A percentile compares a stretch with the other conserved stretches of the same genome.
phyloP scores from a whole-genome alignment of 2,888 invertebrate genomes.

The Pristionchus japonicus region DNA sequence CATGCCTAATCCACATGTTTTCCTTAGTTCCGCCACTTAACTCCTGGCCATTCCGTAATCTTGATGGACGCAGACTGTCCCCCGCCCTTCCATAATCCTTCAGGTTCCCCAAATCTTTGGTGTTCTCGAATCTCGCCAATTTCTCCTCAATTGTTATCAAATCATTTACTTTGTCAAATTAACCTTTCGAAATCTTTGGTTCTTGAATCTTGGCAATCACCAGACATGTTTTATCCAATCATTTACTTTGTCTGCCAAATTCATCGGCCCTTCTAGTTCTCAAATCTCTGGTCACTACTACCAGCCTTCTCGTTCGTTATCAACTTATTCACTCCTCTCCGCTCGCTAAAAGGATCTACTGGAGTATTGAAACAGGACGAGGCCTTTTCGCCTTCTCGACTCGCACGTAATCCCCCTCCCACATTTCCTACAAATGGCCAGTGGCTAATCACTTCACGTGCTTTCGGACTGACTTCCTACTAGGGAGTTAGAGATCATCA shows the following conservation, averaged over 20 bases:
- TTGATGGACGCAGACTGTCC: background rate
- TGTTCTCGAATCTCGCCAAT: background rate
- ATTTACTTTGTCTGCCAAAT: background rate
- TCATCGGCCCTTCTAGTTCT: background rate
- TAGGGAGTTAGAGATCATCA: background rate
- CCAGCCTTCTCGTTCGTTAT: background rate
- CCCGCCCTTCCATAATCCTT: background rate
- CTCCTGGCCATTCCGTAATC: background rate
- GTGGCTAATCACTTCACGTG: slow-evolving; percentile 17
- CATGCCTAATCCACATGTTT: slow-evolving; percentile 10
- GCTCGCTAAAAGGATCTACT: background rate
- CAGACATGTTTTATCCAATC: background rate
- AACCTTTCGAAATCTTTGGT: background rate
- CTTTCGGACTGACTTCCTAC: background rate
- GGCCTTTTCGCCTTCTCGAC: background rate
- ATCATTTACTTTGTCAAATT: background rate
- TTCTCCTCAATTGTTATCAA: background rate
- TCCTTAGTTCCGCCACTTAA: background rate
- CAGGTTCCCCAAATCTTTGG: background rate
- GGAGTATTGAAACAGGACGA: background rate
- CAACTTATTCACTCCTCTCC: background rate
- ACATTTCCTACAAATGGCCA: background rate
- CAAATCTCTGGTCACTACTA: background rate
- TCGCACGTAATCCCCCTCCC: slow-evolving; percentile 2
- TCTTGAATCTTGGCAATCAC: background rate